phyloP scores from a whole-genome alignment of 2,113 vertebrate species.

The Apeltes quadracus region DNA sequence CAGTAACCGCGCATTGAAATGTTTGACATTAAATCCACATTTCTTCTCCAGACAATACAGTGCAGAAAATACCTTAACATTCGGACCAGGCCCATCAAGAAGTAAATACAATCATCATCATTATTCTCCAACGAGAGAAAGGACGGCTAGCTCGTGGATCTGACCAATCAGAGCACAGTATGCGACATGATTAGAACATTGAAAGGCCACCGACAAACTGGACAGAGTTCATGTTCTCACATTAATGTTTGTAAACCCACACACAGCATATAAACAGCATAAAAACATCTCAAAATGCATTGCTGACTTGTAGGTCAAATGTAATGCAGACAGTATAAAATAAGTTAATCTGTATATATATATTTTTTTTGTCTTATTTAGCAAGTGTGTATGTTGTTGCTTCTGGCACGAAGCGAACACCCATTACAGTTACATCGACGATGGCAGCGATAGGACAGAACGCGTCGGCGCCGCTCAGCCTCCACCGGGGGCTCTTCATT shows the following conservation, averaged over 20 bases:
- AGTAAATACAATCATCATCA: constrained; percentile 78
- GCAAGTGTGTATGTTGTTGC: constrained; percentile 24
- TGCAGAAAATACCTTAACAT: constrained; percentile 65
- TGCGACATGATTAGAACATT: constrained; percentile 60
- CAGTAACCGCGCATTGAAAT: constrained; percentile 62
- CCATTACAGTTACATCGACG: constrained; percentile 49
- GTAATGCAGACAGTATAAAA: constrained; percentile 63
- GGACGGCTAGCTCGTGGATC: constrained; percentile 41
- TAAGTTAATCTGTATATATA: constrained; percentile 47
- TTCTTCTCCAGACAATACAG: constrained; percentile 58
- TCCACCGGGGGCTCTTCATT: constrained; percentile 39
- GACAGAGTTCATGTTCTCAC: constrained; percentile 55
- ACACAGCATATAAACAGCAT: constrained; percentile 52
- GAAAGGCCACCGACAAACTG: constrained; percentile 75
- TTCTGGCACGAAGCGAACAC: constrained; percentile 59
- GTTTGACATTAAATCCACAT: constrained; percentile 53
- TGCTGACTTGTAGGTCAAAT: constrained; percentile 40
- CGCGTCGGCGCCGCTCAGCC: constrained; percentile 36
- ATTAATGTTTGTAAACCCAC: constrained; percentile 43
- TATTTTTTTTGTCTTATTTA: constrained; percentile 19
- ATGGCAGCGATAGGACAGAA: constrained; percentile 59
- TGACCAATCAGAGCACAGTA: constrained; percentile 59
- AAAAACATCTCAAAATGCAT: constrained; percentile 63
- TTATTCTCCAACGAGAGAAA: constrained; percentile 40
- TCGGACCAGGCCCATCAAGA: constrained; percentile 53